Evolutionary conservation across 1,140 invertebrate species (phyloP).

Genomic region (Melanaphis sacchari): DNA sequence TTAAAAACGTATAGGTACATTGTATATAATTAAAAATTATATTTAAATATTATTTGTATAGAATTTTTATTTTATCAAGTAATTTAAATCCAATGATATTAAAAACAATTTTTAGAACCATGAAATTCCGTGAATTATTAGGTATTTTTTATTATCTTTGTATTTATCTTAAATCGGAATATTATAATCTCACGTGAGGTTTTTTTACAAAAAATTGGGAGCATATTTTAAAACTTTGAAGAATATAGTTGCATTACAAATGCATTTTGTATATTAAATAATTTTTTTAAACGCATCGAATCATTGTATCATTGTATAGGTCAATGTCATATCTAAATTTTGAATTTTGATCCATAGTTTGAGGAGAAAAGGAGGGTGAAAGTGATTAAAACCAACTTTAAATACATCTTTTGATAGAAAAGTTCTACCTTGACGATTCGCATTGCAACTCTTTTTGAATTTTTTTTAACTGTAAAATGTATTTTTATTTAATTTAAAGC

Average conservation of each 20-base stretch:
- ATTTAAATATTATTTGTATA: background rate
- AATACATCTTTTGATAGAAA: too few species aligned
- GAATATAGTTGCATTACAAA: background rate
- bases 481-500: too few species aligned
- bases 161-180: background rate
- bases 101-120: background rate
- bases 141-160: background rate
- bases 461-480: too few species aligned
- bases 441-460: too few species aligned
- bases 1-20: background rate
- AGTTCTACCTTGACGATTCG: too few species aligned
- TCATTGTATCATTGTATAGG: too few species aligned
- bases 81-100: background rate
- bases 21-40: background rate
- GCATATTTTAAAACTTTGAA: background rate
- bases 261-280: background rate
- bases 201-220: background rate
- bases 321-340: too few species aligned
- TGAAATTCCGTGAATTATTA: background rate
- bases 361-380: too few species aligned
- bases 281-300: too few species aligned
- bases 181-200: background rate
- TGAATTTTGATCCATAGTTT: too few species aligned
- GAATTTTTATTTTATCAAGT: background rate
- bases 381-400: too few species aligned